phyloP scores from a whole-genome alignment of 2,797 vertebrate genomes.

The Pterois miles region DNA sequence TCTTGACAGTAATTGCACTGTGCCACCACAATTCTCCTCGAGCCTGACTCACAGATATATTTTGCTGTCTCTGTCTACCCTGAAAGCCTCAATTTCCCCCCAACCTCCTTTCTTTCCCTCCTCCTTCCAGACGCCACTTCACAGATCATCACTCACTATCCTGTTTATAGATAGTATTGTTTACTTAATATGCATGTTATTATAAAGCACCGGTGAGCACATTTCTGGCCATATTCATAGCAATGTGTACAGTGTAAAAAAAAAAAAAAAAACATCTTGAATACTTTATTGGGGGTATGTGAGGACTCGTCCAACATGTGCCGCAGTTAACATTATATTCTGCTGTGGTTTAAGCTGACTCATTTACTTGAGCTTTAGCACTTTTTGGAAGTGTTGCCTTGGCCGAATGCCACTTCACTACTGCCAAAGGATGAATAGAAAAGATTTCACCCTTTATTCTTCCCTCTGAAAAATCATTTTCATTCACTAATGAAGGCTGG shows the following conservation, averaged over 20 bases:
- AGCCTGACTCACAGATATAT: constrained; percentile 68
- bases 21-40: constrained; percentile 13
- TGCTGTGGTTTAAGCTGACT: constrained; percentile 46
- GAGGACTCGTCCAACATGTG: constrained; percentile 18
- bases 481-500: constrained; percentile 47
- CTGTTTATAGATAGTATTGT: constrained; percentile 65
- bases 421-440: constrained; percentile 73
- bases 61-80: constrained; percentile 54
- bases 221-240: constrained; percentile 62
- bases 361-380: constrained; percentile 65
- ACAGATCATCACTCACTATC: constrained; percentile 42
- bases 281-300: constrained; percentile 30
- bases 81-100: constrained; percentile 21
- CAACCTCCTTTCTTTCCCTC: constrained; percentile 2
- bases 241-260: constrained; percentile 54
- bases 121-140: constrained; percentile 49
- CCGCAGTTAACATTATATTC: constrained; percentile 24
- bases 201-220: constrained; percentile 67
- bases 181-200: constrained; percentile 79
- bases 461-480: constrained; percentile 30
- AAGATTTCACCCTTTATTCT: constrained; percentile 38
- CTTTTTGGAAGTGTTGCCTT: constrained; percentile 76
- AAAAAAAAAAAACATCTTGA: background rate
- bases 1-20: constrained; percentile 78
- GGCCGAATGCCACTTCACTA: constrained; percentile 67